Evolutionary conservation across 2,113 vertebrate species (phyloP).

Genomic region (Platycercus adscitus): DNA sequence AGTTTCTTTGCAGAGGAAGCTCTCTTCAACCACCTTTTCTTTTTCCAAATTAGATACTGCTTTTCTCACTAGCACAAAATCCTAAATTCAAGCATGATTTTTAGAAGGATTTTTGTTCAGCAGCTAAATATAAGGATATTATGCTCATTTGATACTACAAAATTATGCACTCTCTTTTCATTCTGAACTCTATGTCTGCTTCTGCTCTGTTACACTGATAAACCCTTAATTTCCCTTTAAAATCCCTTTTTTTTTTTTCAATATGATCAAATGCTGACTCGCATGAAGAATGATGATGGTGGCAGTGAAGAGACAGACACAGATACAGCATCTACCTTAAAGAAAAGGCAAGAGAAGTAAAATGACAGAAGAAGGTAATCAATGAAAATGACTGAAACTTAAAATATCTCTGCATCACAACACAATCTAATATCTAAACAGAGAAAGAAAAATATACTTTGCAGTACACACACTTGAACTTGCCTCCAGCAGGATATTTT

Average conservation of each 20-base stretch:
- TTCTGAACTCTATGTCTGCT: background rate
- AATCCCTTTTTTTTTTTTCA: background rate
- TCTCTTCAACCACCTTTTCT: background rate
- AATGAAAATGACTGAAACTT: background rate
- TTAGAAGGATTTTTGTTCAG: constrained; percentile 5
- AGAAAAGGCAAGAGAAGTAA: background rate
- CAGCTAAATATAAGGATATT: background rate
- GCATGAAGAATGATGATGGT: background rate
- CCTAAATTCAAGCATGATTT: background rate
- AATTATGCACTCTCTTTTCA: background rate
- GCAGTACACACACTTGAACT: background rate
- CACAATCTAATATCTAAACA: background rate
- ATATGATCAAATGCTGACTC: background rate
- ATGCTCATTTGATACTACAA: background rate
- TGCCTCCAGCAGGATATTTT: background rate
- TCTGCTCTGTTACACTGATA: background rate
- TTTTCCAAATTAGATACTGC: background rate
- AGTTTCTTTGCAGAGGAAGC: constrained; percentile 1
- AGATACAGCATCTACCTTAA: background rate
- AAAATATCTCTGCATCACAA: background rate
- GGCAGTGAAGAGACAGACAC: background rate
- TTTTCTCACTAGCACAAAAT: background rate
- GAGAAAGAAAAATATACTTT: background rate
- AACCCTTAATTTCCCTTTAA: background rate
- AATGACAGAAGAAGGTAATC: background rate